Base-by-base conservation (phyloP, 1,140 invertebrate genomes). In the Drosophila arawakana region DNA sequence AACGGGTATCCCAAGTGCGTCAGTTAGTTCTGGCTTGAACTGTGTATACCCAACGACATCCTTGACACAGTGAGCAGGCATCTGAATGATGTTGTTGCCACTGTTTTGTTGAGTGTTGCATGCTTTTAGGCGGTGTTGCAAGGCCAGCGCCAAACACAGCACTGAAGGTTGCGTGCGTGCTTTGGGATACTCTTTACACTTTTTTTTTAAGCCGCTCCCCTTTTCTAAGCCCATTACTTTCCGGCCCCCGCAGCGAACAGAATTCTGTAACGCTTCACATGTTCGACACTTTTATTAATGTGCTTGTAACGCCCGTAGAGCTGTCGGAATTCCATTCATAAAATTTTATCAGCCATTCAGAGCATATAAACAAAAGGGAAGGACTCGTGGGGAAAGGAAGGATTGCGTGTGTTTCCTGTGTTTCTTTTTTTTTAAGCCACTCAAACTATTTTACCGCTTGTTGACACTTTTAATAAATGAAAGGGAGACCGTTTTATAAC, bases 241-340 rank as follows among this genome's bases (percentile, higher is more conserved):
- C 9, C 25, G 7, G 8, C 25, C 4, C 25, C 25, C 25, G 25
- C 25, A 30, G 25, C 25, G 6, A 30, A 30, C 25, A 3, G 25
- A 30, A 30, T 30, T 30, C 4, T 30, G 25, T 52, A 58, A 57
- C 61, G 62, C 43, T 18, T 50, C 69, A 59, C 80, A 74, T 80
- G 76, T 88, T 88, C 83, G 83, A 88, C 83, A 89, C 77, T 88
- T 88, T 88, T 89, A 88, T 88, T 88, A 88, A 88, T 88, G 83
- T 66, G 81, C 81, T 81, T 81, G 78, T 86, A 81, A 76, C 78
- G 84, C 83, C 73, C 71, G 72, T 55, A 62, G 68, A 76, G 76
- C 82, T 86, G 82, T 88, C 80, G 78, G 84, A 88, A 88, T 88
- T 88, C 80, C 83, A 88, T 88, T 88, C 83, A 83, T 57, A 71